A percentile compares a stretch with the other conserved stretches of the same genome.
Conservation (phyloP, 2,797 vertebrate species). For the Corythornis leucogaster region DNA sequence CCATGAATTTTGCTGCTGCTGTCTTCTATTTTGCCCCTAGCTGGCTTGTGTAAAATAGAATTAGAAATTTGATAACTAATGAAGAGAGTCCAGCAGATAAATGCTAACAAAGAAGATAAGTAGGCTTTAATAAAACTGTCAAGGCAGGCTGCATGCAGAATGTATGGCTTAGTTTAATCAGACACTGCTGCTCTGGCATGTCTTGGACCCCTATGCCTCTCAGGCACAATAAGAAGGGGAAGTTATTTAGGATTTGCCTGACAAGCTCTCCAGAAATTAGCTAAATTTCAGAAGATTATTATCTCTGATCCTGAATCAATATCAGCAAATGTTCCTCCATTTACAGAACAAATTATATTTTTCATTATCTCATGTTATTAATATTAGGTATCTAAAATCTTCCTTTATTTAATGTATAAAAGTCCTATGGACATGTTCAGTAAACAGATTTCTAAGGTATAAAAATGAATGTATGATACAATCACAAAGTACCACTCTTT, state of each 20-base stretch:
- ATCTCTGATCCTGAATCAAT: neutral
- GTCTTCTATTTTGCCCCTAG: neutral
- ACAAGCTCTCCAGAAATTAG: neutral
- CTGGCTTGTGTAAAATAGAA: conserved; percentile 2
- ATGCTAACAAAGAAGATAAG: neutral
- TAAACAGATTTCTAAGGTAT: neutral
- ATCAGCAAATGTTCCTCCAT: neutral
- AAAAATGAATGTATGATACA: neutral
- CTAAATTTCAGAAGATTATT: neutral
- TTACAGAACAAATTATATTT: neutral
- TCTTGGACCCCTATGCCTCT: neutral
- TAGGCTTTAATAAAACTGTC: neutral
- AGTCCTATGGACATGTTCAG: neutral
- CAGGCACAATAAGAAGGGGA: neutral
- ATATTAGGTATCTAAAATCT: neutral
- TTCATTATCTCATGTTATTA: neutral
- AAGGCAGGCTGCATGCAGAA: neutral
- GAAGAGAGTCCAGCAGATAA: neutral
- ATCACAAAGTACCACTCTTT: neutral
- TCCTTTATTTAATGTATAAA: neutral
- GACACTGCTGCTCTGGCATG: neutral
- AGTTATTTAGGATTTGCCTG: neutral
- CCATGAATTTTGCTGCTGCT: neutral
- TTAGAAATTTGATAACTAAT: conserved; percentile 20
- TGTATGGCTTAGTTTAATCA: neutral